A percentile compares a stretch with the other conserved stretches of the same genome.
phyloP scores from a whole-genome alignment of 2,888 invertebrate genomes.

The Diaphora mendica region DNA sequence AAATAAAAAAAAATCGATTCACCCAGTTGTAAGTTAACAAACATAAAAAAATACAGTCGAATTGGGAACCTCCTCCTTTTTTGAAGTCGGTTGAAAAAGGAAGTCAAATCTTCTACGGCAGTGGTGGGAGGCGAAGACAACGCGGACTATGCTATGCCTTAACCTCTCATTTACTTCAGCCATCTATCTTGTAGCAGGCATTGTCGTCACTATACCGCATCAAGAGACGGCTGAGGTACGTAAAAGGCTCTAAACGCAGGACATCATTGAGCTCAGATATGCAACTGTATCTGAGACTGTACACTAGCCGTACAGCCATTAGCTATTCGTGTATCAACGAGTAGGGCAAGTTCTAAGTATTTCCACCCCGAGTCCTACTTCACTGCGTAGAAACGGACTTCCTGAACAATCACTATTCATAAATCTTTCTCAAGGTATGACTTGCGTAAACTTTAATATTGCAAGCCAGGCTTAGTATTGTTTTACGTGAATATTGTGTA shows the following conservation, averaged over 20 bases:
- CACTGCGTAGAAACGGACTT: conserved; percentile 20
- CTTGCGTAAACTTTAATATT: conserved; percentile 1
- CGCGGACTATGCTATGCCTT: too few species aligned
- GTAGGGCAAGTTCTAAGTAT: conserved; percentile 3
- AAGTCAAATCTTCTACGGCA: too few species aligned
- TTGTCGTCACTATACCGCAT: background rate
- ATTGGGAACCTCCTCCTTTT: too few species aligned
- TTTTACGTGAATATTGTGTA: background rate
- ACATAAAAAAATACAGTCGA: too few species aligned
- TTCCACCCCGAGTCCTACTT: background rate
- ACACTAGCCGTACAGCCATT: background rate
- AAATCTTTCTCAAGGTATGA: background rate
- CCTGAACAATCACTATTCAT: background rate
- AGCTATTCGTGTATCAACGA: background rate
- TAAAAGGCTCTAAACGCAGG: background rate
- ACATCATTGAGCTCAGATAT: background rate
- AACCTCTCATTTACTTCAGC: too few species aligned
- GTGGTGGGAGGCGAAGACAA: too few species aligned
- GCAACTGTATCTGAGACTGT: background rate
- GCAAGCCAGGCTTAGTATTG: background rate
- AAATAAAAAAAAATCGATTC: too few species aligned
- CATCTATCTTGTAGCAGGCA: conserved; percentile 2
- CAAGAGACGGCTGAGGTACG: background rate
- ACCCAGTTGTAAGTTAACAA: too few species aligned
- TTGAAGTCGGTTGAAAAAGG: too few species aligned